These are phyloP conservation scores for Pomatostomus ruficeps DNA, from an alignment of 2,113 vertebrate species.

Conservation along the genomic window DNA sequence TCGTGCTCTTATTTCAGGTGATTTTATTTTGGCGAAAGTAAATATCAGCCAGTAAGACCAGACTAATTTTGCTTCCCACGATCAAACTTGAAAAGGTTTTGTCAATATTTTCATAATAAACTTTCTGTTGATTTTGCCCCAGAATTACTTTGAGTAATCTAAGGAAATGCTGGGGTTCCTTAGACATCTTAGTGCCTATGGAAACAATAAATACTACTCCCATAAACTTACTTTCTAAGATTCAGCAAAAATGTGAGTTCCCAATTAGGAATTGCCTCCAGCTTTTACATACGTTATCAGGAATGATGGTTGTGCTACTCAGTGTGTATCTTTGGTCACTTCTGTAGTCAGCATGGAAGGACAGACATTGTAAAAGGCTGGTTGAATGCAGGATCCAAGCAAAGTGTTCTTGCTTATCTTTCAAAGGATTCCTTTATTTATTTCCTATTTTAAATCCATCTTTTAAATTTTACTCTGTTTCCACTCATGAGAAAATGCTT, in stretches of 20 bases:
- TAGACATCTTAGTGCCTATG: background rate
- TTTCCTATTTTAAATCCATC: background rate
- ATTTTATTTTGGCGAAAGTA: background rate
- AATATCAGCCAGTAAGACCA: background rate
- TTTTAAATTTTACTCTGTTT: background rate
- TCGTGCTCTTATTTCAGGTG: background rate
- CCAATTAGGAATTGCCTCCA: background rate
- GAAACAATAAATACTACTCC: background rate
- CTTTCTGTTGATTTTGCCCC: background rate
- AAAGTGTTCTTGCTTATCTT: background rate
- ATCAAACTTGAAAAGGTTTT: background rate
- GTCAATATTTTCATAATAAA: background rate
- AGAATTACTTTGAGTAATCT: background rate
- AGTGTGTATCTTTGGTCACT: background rate
- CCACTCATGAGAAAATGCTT: background rate
- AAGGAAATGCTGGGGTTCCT: background rate
- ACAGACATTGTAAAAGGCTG: background rate
- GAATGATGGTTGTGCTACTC: background rate
- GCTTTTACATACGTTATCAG: background rate
- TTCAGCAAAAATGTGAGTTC: background rate
- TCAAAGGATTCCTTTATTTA: background rate
- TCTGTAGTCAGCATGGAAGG: background rate
- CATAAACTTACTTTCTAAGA: background rate
- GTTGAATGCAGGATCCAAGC: background rate
- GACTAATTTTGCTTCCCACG: background rate